phyloP scores from a whole-genome alignment of 2,797 vertebrate genomes.

The Danio albolineatus region DNA sequence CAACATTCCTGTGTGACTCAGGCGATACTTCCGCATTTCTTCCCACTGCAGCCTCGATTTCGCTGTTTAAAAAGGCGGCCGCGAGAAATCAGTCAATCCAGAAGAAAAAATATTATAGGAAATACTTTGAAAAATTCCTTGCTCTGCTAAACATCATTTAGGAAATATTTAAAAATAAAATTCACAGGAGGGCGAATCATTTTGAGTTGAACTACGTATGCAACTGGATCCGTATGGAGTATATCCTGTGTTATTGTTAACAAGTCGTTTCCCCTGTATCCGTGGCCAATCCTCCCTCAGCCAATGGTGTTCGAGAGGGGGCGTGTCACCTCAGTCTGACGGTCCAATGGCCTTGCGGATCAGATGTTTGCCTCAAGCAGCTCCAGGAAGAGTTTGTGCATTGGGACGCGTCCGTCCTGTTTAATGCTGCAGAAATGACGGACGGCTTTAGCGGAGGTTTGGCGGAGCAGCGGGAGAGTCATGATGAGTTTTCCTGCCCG shows the following conservation, averaged over 20 bases:
- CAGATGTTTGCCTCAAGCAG: conserved; percentile 98
- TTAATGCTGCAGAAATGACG: conserved; percentile 99
- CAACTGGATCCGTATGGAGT: background rate
- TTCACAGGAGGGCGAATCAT: too few species aligned
- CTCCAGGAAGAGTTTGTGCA: conserved; percentile 99
- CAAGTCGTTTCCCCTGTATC: background rate
- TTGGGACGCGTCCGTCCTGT: conserved; percentile 97
- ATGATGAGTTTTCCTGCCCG: conserved; percentile 96
- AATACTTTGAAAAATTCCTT: too few species aligned
- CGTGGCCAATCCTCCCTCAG: background rate
- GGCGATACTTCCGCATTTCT: too few species aligned
- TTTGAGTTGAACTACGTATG: background rate
- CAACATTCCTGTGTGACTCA: too few species aligned
- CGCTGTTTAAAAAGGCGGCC: too few species aligned
- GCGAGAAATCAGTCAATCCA: too few species aligned
- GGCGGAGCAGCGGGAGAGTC: conserved; percentile 95
- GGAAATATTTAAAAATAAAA: too few species aligned
- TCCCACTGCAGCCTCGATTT: too few species aligned
- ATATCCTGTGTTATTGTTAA: background rate
- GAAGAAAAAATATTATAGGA: too few species aligned
- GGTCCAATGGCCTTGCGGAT: conserved; percentile 63
- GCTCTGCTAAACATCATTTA: too few species aligned
- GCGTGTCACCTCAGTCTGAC: background rate
- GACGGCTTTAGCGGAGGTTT: conserved; percentile 94
- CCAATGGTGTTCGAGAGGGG: background rate